Percentiles rank a stretch among this genome's conserved stretches.
Evolutionary conservation across 92 coral and sea anemone species (phyloP).

Genomic region (Blastomussa wellsi): DNA sequence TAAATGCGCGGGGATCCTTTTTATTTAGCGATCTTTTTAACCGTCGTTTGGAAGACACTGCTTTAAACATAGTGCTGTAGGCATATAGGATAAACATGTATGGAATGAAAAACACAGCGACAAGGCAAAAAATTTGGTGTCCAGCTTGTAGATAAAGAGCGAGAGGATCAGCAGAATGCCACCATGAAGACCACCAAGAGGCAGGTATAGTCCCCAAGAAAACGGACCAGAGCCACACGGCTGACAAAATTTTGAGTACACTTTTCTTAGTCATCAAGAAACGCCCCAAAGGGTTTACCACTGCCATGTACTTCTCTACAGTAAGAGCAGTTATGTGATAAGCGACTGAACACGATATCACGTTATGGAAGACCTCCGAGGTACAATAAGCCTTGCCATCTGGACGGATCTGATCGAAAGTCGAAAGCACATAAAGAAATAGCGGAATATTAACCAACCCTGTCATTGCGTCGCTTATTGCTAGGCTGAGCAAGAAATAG

Average conservation of each 20-base stretch:
- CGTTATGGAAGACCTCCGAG: slow-evolving; percentile 13
- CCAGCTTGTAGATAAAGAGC: slow-evolving; percentile 7
- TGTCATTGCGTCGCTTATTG: slow-evolving; percentile 34
- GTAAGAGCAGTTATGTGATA: slow-evolving; percentile 39
- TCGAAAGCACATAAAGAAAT: neutral
- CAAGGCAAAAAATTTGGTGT: slow-evolving; percentile 21
- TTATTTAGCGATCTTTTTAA: neutral
- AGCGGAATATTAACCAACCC: slow-evolving; percentile 38
- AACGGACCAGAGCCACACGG: slow-evolving; percentile 32
- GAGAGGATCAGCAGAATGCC: neutral
- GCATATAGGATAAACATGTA: slow-evolving; percentile 29
- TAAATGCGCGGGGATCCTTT: slow-evolving; percentile 6
- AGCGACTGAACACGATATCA: slow-evolving; percentile 28
- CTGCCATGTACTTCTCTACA: slow-evolving; percentile 28
- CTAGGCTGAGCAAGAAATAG: slow-evolving; percentile 35
- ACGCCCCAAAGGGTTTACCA: slow-evolving; percentile 32
- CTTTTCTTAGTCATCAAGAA: slow-evolving; percentile 37
- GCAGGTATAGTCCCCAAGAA: slow-evolving; percentile 21
- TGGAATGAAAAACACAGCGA: slow-evolving; percentile 27
- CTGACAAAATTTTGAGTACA: neutral
- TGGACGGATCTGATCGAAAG: neutral
- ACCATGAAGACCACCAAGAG: slow-evolving; percentile 7
- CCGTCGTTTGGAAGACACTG: neutral
- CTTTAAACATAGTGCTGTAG: slow-evolving; percentile 32
- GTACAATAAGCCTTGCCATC: neutral